A percentile compares a stretch with the other conserved stretches of the same genome.
These are phyloP conservation scores for Tinamus guttatus DNA, from an alignment of 2,113 vertebrate genomes.

Conservation along the genomic window DNA sequence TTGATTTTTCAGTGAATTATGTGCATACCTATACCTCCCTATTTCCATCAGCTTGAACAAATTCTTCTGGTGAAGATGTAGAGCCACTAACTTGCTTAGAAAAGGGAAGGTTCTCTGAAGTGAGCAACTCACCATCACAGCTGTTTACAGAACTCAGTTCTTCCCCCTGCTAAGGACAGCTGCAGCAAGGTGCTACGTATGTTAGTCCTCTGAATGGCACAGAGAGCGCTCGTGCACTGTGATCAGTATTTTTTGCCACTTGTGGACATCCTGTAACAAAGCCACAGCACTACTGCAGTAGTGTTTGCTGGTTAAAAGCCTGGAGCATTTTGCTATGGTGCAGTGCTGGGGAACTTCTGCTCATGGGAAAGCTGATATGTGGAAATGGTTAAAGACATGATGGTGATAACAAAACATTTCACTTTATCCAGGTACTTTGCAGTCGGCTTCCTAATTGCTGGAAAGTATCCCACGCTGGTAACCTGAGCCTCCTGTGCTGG, in stretches of 20 bases:
- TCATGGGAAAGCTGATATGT: neutral
- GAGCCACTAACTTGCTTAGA: neutral
- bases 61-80: neutral
- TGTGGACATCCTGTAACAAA: neutral
- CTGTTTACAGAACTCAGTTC: neutral
- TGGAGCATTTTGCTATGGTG: neutral
- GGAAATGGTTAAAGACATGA: neutral
- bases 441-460: neutral
- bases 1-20: neutral
- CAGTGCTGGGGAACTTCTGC: neutral
- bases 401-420: neutral
- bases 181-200: neutral
- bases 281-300: neutral
- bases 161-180: neutral
- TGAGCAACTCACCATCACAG: neutral
- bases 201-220: neutral
- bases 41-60: neutral
- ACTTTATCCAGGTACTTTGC: neutral
- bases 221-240: neutral
- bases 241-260: neutral
- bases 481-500: neutral
- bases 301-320: neutral
- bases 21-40: neutral
- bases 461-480: neutral
- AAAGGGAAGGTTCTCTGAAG: neutral